phyloP scores from a whole-genome alignment of 1,140 invertebrate species.

The Melitaea cinxia region DNA sequence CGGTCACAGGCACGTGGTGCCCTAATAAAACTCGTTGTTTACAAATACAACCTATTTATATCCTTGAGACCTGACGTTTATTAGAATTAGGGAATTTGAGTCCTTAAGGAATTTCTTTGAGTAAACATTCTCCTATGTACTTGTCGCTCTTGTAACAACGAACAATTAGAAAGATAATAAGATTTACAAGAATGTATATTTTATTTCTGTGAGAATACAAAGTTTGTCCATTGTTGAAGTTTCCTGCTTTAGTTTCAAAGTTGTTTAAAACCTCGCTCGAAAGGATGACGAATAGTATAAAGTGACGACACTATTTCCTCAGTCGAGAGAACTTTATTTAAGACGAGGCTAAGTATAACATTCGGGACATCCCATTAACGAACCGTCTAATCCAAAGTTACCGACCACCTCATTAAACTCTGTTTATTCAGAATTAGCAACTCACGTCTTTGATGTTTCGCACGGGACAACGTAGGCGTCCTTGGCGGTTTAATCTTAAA shows the following conservation, averaged over 20 bases:
- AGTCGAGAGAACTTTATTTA: background rate
- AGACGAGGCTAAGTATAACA: slow-evolving; percentile 8
- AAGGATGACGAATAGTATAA: background rate
- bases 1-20: slow-evolving; percentile 25
- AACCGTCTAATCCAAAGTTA: slow-evolving; percentile 28
- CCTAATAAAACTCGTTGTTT: slow-evolving; percentile 32
- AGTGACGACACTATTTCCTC: background rate
- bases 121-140: background rate
- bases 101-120: background rate
- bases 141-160: background rate
- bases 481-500: slow-evolving; percentile 35
- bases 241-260: background rate
- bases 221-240: too few species aligned
- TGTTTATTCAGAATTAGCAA: slow-evolving; percentile 22
- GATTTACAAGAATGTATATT: background rate
- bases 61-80: slow-evolving; percentile 10
- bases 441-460: slow-evolving; percentile 42
- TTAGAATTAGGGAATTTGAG: slow-evolving; percentile 14
- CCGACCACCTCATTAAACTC: slow-evolving; percentile 22
- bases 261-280: background rate
- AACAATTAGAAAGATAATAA: background rate
- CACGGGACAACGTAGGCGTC: slow-evolving; percentile 20
- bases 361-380: slow-evolving; percentile 27
- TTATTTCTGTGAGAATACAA: too few species aligned
- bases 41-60: slow-evolving; percentile 37